These are phyloP conservation scores for Melieria omissa DNA, from an alignment of 2,888 invertebrate species.

Conservation along the genomic window DNA sequence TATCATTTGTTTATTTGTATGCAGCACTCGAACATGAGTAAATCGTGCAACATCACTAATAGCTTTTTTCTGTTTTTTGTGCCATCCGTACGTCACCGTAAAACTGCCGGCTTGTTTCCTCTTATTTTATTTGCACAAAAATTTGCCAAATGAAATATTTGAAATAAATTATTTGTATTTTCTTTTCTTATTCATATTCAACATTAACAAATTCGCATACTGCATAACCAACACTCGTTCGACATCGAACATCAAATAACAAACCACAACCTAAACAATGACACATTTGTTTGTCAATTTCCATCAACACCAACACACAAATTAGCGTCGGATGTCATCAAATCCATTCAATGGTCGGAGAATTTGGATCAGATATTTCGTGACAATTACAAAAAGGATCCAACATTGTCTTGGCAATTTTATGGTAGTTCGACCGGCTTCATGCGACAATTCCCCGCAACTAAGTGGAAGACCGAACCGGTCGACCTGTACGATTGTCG, in stretches of 20 bases:
- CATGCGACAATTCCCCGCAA: conserved; percentile 95
- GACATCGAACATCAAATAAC: neutral
- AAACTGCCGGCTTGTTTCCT: neutral
- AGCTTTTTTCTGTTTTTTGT: neutral
- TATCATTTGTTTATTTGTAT: neutral
- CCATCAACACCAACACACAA: neutral
- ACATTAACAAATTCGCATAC: neutral
- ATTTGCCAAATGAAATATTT: neutral
- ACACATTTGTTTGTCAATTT: neutral
- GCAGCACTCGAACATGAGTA: neutral
- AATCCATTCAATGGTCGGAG: conserved; percentile 96
- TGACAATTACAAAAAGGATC: conserved; percentile 86
- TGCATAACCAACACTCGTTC: neutral
- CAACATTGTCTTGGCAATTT: conserved; percentile 95
- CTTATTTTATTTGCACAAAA: neutral
- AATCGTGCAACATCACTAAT: neutral
- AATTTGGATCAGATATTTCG: conserved; percentile 89
- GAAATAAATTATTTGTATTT: neutral
- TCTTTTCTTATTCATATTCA: conserved; percentile 2
- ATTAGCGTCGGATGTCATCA: conserved; percentile 83
- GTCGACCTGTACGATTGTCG: conserved; percentile 96
- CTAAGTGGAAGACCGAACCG: conserved; percentile 82
- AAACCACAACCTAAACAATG: neutral
- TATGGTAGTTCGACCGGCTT: conserved; percentile 98
- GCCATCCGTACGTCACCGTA: neutral